Base-by-base conservation (phyloP, 1,140 invertebrate genomes). In the Lamellibrachia luymesi region DNA sequence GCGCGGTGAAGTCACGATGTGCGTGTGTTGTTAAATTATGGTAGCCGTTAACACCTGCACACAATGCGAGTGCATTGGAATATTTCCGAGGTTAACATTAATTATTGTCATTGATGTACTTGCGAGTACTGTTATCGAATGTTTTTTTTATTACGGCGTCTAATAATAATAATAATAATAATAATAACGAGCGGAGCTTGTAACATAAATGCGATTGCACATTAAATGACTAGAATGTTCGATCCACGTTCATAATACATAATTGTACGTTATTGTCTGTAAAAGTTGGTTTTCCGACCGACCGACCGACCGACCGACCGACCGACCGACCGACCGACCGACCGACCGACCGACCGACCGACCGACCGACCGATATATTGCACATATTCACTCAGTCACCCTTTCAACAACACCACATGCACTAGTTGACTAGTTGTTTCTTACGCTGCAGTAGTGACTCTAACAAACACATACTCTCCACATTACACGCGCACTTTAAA, bases 231-330 rank as follows among this genome's bases (percentile, higher is more conserved):
- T 80, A 80, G 64, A 80, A 10, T 80, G 7, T 38, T 38, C 38
- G 38, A 22, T 80, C 13, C 17, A 22, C 64, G 64, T 80, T 17
- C 64, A 80, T 80, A 80, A 17, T 80, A 80, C 64, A 17, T 4
- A 22, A 80, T 22, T 80, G 64, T 80, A 22, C 64, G 64, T 80
- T 80, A 22, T 2, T 80, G 25, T 22, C 64, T 6, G 5, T 80
- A 22, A 4, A 10, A 17, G 17, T 80, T 80, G 13, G 17, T 80
- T 80, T 8, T 80, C 64, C 64, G 64, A 80, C 64, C 64, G 64
- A 80, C 64, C 64, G 64, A 80, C 64, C 64, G 64, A 80, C 64
- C 64, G 64, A 80, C 64, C 64, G 64, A 80, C 64, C 64, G 64
- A 80, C 13, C 13, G 52, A 56, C 52, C 52, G 52, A 56, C 52